Conservation (phyloP, 2,113 vertebrate species). For the Ptilorrhoa leucosticta region DNA sequence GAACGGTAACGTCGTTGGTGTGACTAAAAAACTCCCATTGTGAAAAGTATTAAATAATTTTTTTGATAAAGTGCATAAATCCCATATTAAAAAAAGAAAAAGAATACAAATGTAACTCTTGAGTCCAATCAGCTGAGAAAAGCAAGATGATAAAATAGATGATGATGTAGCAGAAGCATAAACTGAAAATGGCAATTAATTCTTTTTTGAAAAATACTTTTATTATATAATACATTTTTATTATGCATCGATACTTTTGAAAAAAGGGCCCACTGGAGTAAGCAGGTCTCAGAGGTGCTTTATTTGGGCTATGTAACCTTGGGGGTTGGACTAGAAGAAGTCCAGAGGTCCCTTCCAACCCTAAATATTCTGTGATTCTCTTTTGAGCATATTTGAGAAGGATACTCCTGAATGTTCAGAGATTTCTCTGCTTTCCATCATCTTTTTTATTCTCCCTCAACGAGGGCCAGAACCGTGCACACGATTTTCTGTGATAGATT, state of each 20-base stretch:
- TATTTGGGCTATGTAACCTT: background rate
- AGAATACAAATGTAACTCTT: background rate
- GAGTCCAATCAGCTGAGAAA: background rate
- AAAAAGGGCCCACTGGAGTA: background rate
- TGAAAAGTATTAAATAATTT: background rate
- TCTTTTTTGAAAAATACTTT: fast-evolving
- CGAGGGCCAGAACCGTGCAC: background rate
- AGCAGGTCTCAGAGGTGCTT: background rate
- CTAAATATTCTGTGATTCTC: background rate
- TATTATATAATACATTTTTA: background rate
- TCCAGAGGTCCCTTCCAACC: background rate
- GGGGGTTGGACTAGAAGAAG: background rate
- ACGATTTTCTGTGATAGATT: background rate
- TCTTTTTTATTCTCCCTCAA: background rate
- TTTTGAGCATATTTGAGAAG: background rate
- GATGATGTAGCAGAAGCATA: background rate
- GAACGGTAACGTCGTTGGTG: background rate
- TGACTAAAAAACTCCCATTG: background rate
- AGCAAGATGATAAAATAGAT: background rate
- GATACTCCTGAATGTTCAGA: background rate
- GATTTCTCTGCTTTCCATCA: conserved; percentile 37
- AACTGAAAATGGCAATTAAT: background rate
- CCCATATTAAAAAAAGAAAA: background rate
- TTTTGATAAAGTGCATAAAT: background rate
- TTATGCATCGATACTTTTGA: fast-evolving